phyloP scores from a whole-genome alignment of 2,113 vertebrate species.

The Pontoporia blainvillei region DNA sequence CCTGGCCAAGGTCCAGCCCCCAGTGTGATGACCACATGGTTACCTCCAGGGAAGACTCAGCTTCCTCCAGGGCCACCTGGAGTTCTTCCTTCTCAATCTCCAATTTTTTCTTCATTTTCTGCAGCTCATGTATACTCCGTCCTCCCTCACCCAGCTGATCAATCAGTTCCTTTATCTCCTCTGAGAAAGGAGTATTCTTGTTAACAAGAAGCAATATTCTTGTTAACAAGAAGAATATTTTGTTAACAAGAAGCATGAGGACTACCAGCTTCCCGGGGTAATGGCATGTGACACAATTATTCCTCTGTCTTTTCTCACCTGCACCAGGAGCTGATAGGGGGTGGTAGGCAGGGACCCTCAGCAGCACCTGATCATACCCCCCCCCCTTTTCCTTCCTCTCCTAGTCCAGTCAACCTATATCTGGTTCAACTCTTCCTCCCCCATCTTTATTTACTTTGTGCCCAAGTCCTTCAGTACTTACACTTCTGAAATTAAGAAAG shows the following conservation, averaged over 20 bases:
- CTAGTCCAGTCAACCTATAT: not conserved
- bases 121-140: slow-evolving; percentile 79
- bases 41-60: slow-evolving; percentile 82
- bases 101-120: slow-evolving; percentile 81
- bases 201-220: not conserved
- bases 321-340: not conserved
- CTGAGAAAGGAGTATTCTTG: slow-evolving; percentile 62
- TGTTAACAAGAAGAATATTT: not conserved
- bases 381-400: not conserved
- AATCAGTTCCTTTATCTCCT: slow-evolving; percentile 86
- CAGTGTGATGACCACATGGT: not conserved
- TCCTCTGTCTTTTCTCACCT: not conserved
- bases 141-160: slow-evolving; percentile 83
- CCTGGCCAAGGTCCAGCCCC: not conserved
- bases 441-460: not conserved
- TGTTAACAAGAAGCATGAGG: not conserved
- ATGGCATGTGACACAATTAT: not conserved
- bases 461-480: not conserved
- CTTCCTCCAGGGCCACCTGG: slow-evolving; percentile 84
- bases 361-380: not conserved
- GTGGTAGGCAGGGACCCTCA: not conserved
- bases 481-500: not conserved
- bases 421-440: not conserved
- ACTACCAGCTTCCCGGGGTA: not conserved
- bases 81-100: slow-evolving; percentile 85